These are phyloP conservation scores for Coendou prehensilis DNA, from an alignment of 2,797 vertebrate genomes.

Conservation along the genomic window DNA sequence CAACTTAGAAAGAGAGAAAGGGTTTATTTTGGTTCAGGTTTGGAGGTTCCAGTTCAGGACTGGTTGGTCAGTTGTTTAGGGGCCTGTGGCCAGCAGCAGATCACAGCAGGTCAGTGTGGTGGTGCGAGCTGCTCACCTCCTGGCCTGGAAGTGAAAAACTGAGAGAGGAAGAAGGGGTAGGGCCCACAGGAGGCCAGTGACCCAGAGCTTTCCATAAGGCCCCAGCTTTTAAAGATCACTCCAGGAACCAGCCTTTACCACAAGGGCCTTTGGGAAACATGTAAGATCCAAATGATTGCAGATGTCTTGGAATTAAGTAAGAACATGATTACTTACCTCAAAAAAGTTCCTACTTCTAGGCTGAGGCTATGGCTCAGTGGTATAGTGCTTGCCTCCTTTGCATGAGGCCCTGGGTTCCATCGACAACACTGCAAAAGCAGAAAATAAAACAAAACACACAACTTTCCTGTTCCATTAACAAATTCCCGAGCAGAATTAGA, in stretches of 20 bases:
- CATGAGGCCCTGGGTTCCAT: too few species aligned
- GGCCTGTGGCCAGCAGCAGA: background rate
- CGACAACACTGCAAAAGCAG: too few species aligned
- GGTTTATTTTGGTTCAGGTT: background rate
- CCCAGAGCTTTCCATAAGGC: background rate
- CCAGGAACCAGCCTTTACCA: background rate
- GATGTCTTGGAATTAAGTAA: conserved; percentile 22
- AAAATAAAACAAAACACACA: background rate
- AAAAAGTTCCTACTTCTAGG: background rate
- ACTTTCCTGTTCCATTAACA: background rate
- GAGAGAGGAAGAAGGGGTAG: background rate
- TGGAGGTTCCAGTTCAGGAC: background rate
- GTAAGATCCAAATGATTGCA: background rate
- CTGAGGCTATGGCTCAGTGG: background rate
- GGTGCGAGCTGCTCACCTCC: background rate
- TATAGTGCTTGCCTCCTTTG: background rate
- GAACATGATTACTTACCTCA: background rate
- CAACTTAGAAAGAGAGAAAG: too few species aligned
- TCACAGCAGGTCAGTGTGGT: background rate
- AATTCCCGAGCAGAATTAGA: conserved; percentile 16
- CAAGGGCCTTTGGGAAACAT: background rate
- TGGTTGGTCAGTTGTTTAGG: too few species aligned
- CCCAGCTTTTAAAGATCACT: background rate
- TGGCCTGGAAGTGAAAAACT: background rate
- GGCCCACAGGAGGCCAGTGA: background rate